Base-by-base conservation (phyloP, 2,113 vertebrate species). In the Ranitomeya variabilis region DNA sequence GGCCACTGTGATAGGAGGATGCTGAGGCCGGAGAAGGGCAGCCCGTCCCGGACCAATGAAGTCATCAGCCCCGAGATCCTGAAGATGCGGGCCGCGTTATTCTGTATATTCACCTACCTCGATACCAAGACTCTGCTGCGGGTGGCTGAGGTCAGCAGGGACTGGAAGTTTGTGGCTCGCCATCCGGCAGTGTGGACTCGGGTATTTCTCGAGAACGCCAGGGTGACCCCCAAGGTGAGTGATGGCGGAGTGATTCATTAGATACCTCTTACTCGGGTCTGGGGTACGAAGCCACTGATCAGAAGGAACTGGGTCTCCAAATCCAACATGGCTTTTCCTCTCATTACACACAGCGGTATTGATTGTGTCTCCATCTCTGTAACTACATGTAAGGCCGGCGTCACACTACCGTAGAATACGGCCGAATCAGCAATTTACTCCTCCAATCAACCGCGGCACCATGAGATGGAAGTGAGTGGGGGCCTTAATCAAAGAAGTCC, bases 91-190 rank as follows among this genome's bases (percentile, higher is more conserved):
- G 98, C 98, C 0, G 98, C 98, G 3, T 96, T 99, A 3, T 99
- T 99, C 94, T 99, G 98, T 91, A 99, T 99, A 95, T 99, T 99
- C 94, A 99, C 98, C 90, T 99, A 99, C 94, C 92, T 99, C 94
- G 98, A 99, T 91, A 99, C 97, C 6, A 97, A 97, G 93, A 99
- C 97, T 0, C 93, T 99, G 89, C 94, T 99, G 90, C 94, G 96
- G 11, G 96, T 96, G 0, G 98, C 97, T 0, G 97, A 99, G 93
- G 97, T 98, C 89, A 99, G 97, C 94, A 95, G 96, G 14, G 97
- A 99, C 94, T 99, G 98, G 98, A 97, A 95, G 90, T 98, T 98
- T 3, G 98, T 99, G 93, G 97, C 98, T 0, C 96, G 98, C 12
- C 98, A 99, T 92, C 98, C 98, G 0, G 98, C 98, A 0, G 98